Evolutionary conservation across 2,113 vertebrate species (phyloP).

Genomic region (Capra hircus): DNA sequence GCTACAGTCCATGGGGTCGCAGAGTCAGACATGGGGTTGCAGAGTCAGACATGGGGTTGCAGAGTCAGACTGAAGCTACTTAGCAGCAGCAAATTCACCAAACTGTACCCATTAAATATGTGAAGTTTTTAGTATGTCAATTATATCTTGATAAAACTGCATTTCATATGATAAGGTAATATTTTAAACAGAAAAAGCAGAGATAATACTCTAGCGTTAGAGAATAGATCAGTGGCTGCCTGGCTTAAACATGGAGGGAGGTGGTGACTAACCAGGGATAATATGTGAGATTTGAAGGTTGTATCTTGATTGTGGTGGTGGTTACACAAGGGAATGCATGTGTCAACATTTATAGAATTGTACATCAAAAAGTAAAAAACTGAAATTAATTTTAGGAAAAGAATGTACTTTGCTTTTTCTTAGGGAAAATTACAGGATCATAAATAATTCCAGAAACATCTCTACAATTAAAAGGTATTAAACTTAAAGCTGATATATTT

Average conservation of each 20-base stretch:
- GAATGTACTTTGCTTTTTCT: background rate
- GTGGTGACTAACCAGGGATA: background rate
- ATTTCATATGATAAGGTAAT: background rate
- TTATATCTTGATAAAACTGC: background rate
- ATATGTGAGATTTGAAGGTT: background rate
- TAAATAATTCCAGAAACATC: background rate
- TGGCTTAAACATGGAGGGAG: background rate
- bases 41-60: background rate
- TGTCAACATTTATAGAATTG: background rate
- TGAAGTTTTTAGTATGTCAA: background rate
- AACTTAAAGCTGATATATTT: background rate
- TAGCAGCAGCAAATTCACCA: background rate
- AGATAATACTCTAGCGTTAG: background rate
- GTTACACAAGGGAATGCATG: background rate
- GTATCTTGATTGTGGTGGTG: background rate
- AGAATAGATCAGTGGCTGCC: background rate
- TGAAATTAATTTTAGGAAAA: background rate
- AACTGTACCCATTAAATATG: background rate
- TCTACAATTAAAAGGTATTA: background rate
- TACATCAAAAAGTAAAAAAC: background rate
- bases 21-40: background rate
- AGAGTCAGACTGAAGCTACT: background rate
- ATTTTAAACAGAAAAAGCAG: background rate
- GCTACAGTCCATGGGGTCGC: background rate
- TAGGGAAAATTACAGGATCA: conserved; percentile 16